Conservation (phyloP, 2,797 vertebrate species). For the Microtus agrestis region DNA sequence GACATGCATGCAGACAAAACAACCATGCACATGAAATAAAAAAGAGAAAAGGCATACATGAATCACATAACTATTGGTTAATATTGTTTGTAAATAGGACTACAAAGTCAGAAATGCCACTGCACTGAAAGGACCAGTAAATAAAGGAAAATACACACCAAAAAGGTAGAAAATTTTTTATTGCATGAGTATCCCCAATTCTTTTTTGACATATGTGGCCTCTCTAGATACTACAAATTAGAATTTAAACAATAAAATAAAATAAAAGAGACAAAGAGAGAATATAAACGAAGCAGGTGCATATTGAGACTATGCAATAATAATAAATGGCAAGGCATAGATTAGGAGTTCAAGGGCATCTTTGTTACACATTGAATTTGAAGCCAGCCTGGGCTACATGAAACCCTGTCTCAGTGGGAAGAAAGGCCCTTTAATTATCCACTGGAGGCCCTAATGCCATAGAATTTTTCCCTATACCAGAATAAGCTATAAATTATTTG, state of each 20-base stretch:
- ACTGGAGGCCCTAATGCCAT: background rate
- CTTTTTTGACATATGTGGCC: conserved; percentile 12
- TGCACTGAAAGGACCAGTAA: background rate
- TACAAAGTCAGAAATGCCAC: conserved; percentile 31
- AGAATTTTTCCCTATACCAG: conserved; percentile 20
- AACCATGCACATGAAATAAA: background rate
- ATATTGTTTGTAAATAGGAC: background rate
- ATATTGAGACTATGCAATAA: background rate
- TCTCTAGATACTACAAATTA: conserved; percentile 15
- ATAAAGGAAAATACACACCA: conserved; percentile 36
- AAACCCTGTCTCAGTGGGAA: background rate
- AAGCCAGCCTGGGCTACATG: background rate
- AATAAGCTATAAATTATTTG: conserved; percentile 42
- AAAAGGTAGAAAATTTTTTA: background rate
- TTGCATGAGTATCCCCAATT: background rate
- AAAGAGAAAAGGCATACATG: conserved; percentile 22
- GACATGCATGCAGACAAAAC: background rate
- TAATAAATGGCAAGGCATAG: background rate
- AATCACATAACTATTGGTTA: conserved; percentile 60
- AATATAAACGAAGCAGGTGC: conserved; percentile 44
- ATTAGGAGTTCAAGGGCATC: background rate
- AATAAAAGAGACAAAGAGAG: conserved; percentile 2
- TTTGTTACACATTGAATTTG: background rate
- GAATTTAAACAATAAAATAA: background rate
- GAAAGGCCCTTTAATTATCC: too few species aligned